Conservation (phyloP, 1,140 invertebrate genomes). For the Batillaria attramentaria region DNA sequence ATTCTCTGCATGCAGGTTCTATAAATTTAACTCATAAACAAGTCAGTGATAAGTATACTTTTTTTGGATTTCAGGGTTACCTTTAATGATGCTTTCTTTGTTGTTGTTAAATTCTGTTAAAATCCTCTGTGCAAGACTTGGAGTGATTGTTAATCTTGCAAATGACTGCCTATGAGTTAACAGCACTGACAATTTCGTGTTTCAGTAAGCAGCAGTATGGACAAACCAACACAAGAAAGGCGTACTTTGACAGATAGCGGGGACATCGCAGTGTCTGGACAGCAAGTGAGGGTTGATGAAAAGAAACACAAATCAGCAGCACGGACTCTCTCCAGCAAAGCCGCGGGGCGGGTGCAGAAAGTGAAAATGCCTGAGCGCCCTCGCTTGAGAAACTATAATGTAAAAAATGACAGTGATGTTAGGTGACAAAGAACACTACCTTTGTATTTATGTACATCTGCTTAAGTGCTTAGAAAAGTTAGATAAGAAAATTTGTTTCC, state of each 20-base stretch:
- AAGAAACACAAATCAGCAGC: slow-evolving; percentile 33
- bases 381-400: slow-evolving; percentile 56
- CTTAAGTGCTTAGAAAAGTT: not conserved
- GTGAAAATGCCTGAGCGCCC: slow-evolving; percentile 43
- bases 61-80: too few species aligned
- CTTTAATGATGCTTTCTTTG: too few species aligned
- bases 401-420: slow-evolving; percentile 42
- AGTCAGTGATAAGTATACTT: too few species aligned
- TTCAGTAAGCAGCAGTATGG: not conserved
- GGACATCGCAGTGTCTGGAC: slow-evolving; percentile 33
- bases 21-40: too few species aligned
- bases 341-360: slow-evolving; percentile 35
- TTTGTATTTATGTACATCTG: not conserved
- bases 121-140: not conserved
- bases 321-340: slow-evolving; percentile 39
- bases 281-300: slow-evolving; percentile 25
- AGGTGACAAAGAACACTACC: slow-evolving; percentile 15
- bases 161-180: too few species aligned
- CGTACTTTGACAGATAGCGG: too few species aligned
- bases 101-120: slow-evolving; percentile 33
- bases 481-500: not conserved
- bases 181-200: slow-evolving; percentile 40
- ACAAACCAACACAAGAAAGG: not conserved
- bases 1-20: too few species aligned
- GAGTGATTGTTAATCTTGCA: not conserved